Evolutionary conservation across 2,888 invertebrate genomes (phyloP).

Genomic region (Caenorhabditis becei): DNA sequence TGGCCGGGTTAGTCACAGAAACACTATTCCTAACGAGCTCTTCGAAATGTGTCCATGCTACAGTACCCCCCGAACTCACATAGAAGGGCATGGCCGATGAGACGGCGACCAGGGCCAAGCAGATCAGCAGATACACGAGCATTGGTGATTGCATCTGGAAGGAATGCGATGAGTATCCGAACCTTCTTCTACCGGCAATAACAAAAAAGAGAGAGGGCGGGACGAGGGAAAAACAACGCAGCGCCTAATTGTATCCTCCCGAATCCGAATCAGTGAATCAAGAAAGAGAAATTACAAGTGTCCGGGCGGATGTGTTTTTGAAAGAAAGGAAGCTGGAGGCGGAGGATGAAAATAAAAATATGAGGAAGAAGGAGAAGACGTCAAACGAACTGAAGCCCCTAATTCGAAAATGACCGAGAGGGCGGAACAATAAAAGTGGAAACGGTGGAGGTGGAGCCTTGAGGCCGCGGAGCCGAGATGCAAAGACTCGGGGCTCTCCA

Average conservation of each 20-base stretch:
- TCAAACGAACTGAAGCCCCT: slow-evolving; percentile 19
- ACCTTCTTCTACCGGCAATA: not conserved
- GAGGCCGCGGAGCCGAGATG: no score
- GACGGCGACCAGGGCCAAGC: slow-evolving; percentile 52
- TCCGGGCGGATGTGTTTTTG: slow-evolving; percentile 2
- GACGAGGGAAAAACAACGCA: slow-evolving; percentile 1
- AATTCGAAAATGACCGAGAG: slow-evolving; percentile 2
- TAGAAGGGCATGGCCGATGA: slow-evolving; percentile 55
- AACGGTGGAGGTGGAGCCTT: not conserved
- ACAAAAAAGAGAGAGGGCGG: not conserved
- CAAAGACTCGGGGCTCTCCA: slow-evolving; percentile 5
- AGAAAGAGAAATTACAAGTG: slow-evolving; percentile 13
- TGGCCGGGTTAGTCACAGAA: not conserved
- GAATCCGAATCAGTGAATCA: slow-evolving; percentile 8
- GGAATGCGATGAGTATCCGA: slow-evolving; percentile 6
- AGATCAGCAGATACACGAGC: slow-evolving; percentile 54
- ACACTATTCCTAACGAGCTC: no score
- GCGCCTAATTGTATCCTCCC: slow-evolving; percentile 4
- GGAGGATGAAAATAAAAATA: slow-evolving; percentile 11
- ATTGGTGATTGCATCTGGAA: slow-evolving; percentile 58
- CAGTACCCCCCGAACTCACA: slow-evolving; percentile 24
- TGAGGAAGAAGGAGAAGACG: slow-evolving; percentile 16
- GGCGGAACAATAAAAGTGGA: slow-evolving; percentile 3
- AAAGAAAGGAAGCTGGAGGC: slow-evolving; percentile 7
- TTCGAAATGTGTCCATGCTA: no score